Conservation (phyloP, 2,888 invertebrate genomes). For the Arctia plantaginis region DNA sequence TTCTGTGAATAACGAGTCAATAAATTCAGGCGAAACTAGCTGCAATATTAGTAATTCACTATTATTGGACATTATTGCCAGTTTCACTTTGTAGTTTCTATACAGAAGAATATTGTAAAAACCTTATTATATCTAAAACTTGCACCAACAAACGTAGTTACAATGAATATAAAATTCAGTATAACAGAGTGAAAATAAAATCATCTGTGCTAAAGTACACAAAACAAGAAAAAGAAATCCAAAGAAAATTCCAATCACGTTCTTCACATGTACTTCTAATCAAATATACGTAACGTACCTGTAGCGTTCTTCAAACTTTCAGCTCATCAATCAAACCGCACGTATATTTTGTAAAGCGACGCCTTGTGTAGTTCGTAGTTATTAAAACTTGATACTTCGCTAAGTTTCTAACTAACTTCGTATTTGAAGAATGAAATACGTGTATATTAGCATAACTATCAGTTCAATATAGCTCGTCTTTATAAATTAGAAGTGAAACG, state of each 20-base stretch:
- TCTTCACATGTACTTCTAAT: constrained; percentile 33
- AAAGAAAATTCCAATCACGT: constrained; percentile 29
- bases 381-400: constrained; percentile 50
- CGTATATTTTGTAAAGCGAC: constrained; percentile 60
- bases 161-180: background rate
- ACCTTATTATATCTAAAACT: background rate
- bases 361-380: constrained; percentile 47
- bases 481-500: background rate
- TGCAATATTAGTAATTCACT: no score
- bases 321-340: constrained; percentile 70
- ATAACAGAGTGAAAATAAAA: background rate
- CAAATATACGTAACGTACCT: constrained; percentile 41
- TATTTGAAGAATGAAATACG: constrained; percentile 40
- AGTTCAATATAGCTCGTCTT: constrained; percentile 1
- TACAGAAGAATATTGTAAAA: no score
- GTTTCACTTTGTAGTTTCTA: no score
- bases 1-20: no score
- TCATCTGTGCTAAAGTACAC: constrained; percentile 2
- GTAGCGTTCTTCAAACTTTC: constrained; percentile 58
- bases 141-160: background rate
- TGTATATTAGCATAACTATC: constrained; percentile 7
- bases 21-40: no score
- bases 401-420: constrained; percentile 42
- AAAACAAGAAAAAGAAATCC: constrained; percentile 7
- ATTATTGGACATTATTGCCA: no score